Conservation (phyloP, 30 jellyfish, hydroid and myxozoan species). For the Cassiopea andromeda region DNA sequence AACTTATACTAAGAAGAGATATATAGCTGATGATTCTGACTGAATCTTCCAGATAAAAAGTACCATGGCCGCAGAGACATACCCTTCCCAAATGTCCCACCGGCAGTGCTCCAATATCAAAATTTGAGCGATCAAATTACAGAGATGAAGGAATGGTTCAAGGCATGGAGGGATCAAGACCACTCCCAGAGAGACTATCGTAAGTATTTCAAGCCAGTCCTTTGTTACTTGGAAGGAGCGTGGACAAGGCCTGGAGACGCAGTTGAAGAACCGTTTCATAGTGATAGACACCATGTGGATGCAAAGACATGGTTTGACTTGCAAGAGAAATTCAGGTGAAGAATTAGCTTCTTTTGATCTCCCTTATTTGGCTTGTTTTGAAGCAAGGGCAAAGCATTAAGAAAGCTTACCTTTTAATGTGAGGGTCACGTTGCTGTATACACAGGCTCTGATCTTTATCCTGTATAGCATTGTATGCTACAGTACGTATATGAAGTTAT, state of each 20-base stretch:
- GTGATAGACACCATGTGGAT: conserved; percentile 92
- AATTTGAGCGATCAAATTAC: conserved; percentile 52
- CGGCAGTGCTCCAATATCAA: conserved; percentile 37
- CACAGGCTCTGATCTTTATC: too few relatives aligned
- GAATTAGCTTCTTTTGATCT: background rate
- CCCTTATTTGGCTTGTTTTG: too few relatives aligned
- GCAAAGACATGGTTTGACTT: conserved; percentile 89
- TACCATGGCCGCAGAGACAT: conserved; percentile 66
- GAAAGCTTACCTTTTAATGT: too few relatives aligned
- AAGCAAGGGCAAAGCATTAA: too few relatives aligned
- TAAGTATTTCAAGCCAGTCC: conserved; percentile 78
- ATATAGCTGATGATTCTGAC: too few relatives aligned
- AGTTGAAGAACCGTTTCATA: conserved; percentile 87
- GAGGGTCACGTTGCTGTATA: too few relatives aligned
- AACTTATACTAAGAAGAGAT: too few relatives aligned
- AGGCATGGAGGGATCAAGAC: conserved; percentile 90
- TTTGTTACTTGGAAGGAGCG: conserved; percentile 96
- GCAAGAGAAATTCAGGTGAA: conserved; percentile 74
- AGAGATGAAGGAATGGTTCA: conserved; percentile 95
- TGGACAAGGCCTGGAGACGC: conserved; percentile 84
- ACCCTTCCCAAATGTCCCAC: conserved; percentile 93
- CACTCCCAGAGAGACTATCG: conserved; percentile 82
- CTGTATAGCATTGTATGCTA: too few relatives aligned
- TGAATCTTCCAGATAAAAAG: conserved; percentile 4
- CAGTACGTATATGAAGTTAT: too few relatives aligned